These are phyloP conservation scores for Gopherus evgoodei DNA, from an alignment of 2,113 vertebrate genomes.

Conservation along the genomic window DNA sequence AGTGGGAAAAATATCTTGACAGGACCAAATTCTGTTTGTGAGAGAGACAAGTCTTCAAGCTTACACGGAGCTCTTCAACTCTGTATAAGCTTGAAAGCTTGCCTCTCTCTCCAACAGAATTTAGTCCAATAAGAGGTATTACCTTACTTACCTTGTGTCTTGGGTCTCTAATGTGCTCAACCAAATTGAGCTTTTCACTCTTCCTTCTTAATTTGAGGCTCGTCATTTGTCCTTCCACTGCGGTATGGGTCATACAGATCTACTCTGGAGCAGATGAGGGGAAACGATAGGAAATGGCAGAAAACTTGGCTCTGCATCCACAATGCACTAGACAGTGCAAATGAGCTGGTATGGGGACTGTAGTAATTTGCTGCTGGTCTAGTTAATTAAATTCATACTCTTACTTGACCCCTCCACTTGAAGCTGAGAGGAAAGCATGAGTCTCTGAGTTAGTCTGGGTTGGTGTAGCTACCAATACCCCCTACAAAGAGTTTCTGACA, in stretches of 20 bases:
- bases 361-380: background rate
- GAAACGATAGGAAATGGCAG: background rate
- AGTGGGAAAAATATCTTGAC: too few relatives aligned
- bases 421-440: background rate
- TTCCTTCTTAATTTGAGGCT: background rate
- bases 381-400: background rate
- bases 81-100: background rate
- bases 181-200: background rate
- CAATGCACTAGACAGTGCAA: background rate
- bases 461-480: background rate
- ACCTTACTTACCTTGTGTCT: background rate
- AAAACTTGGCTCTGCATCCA: background rate
- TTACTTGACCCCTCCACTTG: background rate
- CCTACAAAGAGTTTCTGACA: background rate
- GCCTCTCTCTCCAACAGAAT: background rate
- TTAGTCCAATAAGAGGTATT: background rate
- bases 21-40: background rate
- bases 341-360: background rate
- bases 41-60: too few relatives aligned
- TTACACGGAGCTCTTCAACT: background rate
- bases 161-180: background rate
- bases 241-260: background rate
- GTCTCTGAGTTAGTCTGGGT: background rate
- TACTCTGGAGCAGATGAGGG: background rate
- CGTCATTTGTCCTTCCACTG: background rate